Base-by-base conservation (phyloP, 1,140 invertebrate genomes). In the Platorchestia sp. region DNA sequence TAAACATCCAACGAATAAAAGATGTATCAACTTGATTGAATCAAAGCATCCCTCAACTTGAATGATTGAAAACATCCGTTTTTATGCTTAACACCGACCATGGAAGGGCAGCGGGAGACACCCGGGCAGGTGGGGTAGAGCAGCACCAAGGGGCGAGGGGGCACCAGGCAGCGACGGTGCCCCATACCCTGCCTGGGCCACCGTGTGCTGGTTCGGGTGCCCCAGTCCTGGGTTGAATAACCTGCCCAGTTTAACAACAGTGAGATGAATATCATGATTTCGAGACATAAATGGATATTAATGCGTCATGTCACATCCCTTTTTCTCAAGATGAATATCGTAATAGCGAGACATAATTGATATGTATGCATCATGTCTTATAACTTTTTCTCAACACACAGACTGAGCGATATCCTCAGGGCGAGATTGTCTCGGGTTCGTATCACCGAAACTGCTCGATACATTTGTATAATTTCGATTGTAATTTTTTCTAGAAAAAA, bases 171-270 rank as follows among this genome's bases (percentile, higher is more conserved):
- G 95, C 42, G 87, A 95, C 91, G 95, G 95, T 95, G 95, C 95
- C 43, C 91, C 45, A 44, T 93, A 93, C 43, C 91, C 91, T 6
- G 91, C 91, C 91, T 93, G 91, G 43, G 91, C 95, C 19, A 96
- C 95, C 45, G 96, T 96, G 95, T 96, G 96, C 75, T 96, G 96
- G 95, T 96, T 96, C 22, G 96, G 96, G 95, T 96, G 96, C 10
- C 95, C 95, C 95, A 96, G 44, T 10, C 95, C 86, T 51, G 96
- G 95, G 95, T 96, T 96, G 95, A 96, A 96, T 44, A 96, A 95
- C 96, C 96, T 96, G 96, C 75, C 53, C 27, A 75, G 59, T 75
- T 36, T 22, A 75, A 75, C 14, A 75, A 22, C 1, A 19, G 27
- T 75, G 36, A 75, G 14, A 3, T 75, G 59, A 75, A 75, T 36